Evolutionary conservation across 2,113 vertebrate genomes (phyloP), one percentile per base, ranked within the genome.

Genomic region (Erythrocebus patas): DNA sequence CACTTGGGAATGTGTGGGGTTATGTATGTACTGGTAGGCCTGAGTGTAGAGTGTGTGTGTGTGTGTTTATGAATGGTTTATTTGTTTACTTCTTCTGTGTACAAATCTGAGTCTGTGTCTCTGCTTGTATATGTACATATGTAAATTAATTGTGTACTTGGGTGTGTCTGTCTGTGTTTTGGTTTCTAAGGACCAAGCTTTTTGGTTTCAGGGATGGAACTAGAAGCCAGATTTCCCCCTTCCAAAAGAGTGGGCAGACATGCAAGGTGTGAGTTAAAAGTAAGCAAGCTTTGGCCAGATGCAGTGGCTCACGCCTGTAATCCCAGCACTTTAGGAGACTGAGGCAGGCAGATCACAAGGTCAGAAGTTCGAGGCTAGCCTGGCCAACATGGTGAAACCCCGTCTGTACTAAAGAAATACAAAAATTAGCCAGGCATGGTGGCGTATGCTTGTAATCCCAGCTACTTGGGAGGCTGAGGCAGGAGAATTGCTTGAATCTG

Each of bases 81-180:
- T 84, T 84, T 50, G 23, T 83, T 79, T 68, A 35, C 38, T 89
- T 79, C 30, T 84, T 70, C 48, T 86, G 0, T 72, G 23, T 76
- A 64, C 11, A 30, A 27, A 66, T 80, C 6, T 72, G 75, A 83
- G 50, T 70, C 43, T 87, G 9, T 68, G 52, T 89, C 40, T 80
- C 0, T 81, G 72, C 40, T 48, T 64, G 12, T 52, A 35, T 86
- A 32, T 55, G 35, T 16, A 75, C 6, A 16, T 70, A 73, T 32
- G 17, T 81, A 92, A 90, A 89, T 78, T 93, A 88, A 85, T 43
- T 94, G 6, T 92, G 73, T 48, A 91, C 64, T 75, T 96, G 48
- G 23, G 43, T 50, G 18, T 82, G 25, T 91, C 50, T 96, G 1
- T 84, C 48, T 97, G 35, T 91, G 32, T 81, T 89, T 92, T 68